Percentiles rank a stretch among this genome's conserved stretches.
Conservation (phyloP, 2,888 invertebrate species). For the Temnothorax ravouxi region DNA sequence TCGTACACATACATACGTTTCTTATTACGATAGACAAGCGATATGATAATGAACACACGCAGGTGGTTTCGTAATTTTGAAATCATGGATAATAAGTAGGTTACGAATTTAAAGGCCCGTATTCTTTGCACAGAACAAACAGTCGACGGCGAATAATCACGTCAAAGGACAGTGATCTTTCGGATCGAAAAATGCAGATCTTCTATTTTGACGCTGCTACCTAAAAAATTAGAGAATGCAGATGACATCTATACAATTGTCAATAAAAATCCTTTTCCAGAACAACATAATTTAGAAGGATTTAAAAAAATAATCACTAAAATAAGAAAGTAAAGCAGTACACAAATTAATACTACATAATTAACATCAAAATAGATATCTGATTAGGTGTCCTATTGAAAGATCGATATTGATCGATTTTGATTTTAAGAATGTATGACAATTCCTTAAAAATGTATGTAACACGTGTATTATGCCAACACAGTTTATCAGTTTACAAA, state of each 20-base stretch:
- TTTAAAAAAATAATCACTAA: slow-evolving; percentile 5
- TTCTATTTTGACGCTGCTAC: slow-evolving; percentile 67
- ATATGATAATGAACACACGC: slow-evolving; percentile 82
- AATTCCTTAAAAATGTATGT: slow-evolving; percentile 6
- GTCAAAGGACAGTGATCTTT: slow-evolving; percentile 39
- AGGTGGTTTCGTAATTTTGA: slow-evolving; percentile 65
- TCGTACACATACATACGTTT: slow-evolving; percentile 17
- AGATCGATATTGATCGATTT: background rate
- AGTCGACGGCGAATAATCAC: slow-evolving; percentile 36
- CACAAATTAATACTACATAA: background rate
- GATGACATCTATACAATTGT: slow-evolving; percentile 42
- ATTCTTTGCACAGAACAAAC: slow-evolving; percentile 82
- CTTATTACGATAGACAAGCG: slow-evolving; percentile 34
- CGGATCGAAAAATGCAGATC: slow-evolving; percentile 49
- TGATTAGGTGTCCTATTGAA: background rate
- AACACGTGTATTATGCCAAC: background rate
- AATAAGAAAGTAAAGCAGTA: slow-evolving; percentile 19
- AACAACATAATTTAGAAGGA: background rate
- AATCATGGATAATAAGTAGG: slow-evolving; percentile 71
- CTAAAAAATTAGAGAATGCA: slow-evolving; percentile 71
- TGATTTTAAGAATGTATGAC: slow-evolving; percentile 5
- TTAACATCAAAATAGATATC: slow-evolving; percentile 8
- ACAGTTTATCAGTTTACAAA: slow-evolving; percentile 22
- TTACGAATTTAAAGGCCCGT: slow-evolving; percentile 81
- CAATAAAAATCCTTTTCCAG: background rate